phyloP scores from a whole-genome alignment of 2,888 invertebrate species.

The Papilio protenor region DNA sequence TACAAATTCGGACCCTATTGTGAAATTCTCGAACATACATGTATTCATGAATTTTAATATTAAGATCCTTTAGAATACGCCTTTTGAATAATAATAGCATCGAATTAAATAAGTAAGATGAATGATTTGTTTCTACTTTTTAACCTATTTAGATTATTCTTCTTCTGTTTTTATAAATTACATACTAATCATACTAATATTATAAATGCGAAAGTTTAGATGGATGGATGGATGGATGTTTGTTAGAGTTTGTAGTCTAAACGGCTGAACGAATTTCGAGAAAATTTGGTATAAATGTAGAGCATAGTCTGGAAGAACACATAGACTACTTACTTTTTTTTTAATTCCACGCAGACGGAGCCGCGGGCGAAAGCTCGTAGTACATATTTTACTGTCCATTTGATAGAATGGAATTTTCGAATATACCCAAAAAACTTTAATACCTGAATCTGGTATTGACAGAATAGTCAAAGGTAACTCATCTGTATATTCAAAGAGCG shows the following conservation, averaged over 20 bases:
- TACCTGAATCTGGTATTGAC: slow-evolving; percentile 7
- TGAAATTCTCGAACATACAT: slow-evolving; percentile 18
- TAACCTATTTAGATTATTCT: background rate
- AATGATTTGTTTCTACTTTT: background rate
- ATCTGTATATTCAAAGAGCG: background rate
- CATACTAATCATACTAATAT: too few species aligned
- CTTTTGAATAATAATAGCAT: slow-evolving; percentile 18
- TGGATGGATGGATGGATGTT: too few species aligned
- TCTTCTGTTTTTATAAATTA: background rate
- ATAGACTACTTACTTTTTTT: too few species aligned
- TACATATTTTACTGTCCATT: too few species aligned
- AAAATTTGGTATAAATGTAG: too few species aligned
- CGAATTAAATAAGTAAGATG: background rate
- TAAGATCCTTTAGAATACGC: slow-evolving; percentile 1
- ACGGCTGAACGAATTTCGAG: too few species aligned
- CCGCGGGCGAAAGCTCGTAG: too few species aligned
- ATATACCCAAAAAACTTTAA: background rate
- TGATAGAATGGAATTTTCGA: background rate
- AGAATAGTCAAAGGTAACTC: slow-evolving; percentile 3
- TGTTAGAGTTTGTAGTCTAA: too few species aligned
- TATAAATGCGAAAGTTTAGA: too few species aligned
- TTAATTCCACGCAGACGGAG: too few species aligned
- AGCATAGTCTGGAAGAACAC: too few species aligned
- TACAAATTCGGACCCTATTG: slow-evolving; percentile 20
- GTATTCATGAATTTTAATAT: slow-evolving; percentile 32